Evolutionary conservation across 2,113 vertebrate species (phyloP), one percentile per base, ranked within the genome.

Genomic region (Chaenogobius annularis): DNA sequence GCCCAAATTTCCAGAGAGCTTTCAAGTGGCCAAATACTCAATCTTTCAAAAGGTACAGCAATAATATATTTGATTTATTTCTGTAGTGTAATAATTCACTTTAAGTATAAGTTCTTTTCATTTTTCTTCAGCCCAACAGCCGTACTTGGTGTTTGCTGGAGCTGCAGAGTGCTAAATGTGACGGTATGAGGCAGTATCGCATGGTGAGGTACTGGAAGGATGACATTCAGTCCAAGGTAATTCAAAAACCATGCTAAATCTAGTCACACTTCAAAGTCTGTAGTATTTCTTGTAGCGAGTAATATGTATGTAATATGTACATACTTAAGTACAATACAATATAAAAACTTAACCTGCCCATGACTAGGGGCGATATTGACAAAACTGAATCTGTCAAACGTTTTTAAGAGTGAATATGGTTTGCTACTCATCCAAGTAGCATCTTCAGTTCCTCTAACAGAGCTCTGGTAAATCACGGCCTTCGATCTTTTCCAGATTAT

Each of bases 21-120:
- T 95, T 78, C 92, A 95, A 85, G 93, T 95, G 86, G 95, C 94
- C 77, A 96, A 96, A 79, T 96, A 95, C 73, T 84, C 85, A 0
- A 10, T 92, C 80, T 93, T 95, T 86, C 73, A 92, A 83, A 95
- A 93, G 89, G 95, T 96, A 69, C 19, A 83, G 47, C 3, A 47
- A 0, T 2, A 1, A 0, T 50, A 22, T 58, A 1, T 13, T 37
- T 67, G 63, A 43, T 47, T n/a, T n/a, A n/a, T n/a, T 20, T 11
- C 0, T 66, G 44, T 22, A 15, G 10, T 43, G 40, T 46, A 15
- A 48, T n/a, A 37, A 40, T 37, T 23, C 7, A 20, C 15, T 56
- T 4, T 5, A 6, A 5, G 23, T 46, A 52, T 19, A 43, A 14
- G 10, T 23, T 31, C 3, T 65, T 54, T 54, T 61, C 2, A 22